Base-by-base conservation (phyloP, 2,797 vertebrate genomes). In the Moxostoma hubbsi region DNA sequence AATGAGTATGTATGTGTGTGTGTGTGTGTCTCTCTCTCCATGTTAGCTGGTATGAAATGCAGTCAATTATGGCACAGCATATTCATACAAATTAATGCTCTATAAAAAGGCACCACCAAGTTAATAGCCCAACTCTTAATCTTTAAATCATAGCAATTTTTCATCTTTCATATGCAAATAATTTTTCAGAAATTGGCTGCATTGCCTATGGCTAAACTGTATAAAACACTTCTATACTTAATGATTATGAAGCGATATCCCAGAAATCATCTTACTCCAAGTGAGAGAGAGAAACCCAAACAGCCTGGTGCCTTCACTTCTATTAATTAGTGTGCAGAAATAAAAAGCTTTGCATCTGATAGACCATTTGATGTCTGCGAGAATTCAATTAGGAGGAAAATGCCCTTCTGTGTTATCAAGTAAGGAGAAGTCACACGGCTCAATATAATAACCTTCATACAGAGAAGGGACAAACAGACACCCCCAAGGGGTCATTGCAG, bases 201-300 rank as follows among this genome's bases (percentile, higher is more conserved):
- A 54, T 63, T 74, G 58, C 79, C 79, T 61, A 16, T 47, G 53
- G 79, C 69, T 76, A 80, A 77, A 73, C 54, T 45, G 61, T 58
- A 51, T 62, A 55, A 64, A 72, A 73, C 57, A 76, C 63, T 62
- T 62, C 58, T 43, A 10, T 16, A 76, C 68, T 59, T 89, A 90
- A 81, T 90, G 91, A 89, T 90, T 82, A 74, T 77, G 85, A 90
- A 80, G 90, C 88, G 85, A 87, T 89, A 90, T 91, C 67, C 61
- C 57, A 74, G 72, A 74, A 63, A 74, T 15, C 58, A 53, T 63
- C 58, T 62, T 45, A 46, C 57, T 61, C 57, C 11, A 12, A 46
- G 13, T 50, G 69, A 59, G 62, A 50, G 43, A 68, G 66, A 65
- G 63, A 45, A 6, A 68, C 74, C 61, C 55, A 67, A 50, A 54